These are phyloP conservation scores for Eledona agricola DNA, from an alignment of 2,888 invertebrate species.

Conservation along the genomic window DNA sequence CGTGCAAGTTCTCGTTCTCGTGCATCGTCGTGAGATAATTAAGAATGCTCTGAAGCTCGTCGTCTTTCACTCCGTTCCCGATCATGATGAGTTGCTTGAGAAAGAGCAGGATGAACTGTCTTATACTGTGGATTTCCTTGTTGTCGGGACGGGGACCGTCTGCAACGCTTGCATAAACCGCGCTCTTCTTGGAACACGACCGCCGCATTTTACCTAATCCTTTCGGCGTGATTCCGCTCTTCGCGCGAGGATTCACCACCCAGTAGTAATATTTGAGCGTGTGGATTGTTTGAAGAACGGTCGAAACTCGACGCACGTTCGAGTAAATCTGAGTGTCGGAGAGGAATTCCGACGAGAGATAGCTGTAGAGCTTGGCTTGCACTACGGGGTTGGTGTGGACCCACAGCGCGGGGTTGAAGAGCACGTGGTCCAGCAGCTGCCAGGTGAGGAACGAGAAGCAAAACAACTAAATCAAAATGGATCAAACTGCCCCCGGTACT, in stretches of 20 bases:
- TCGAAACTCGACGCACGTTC: conserved; percentile 94
- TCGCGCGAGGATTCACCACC: conserved; percentile 94
- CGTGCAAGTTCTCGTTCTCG: conserved; percentile 99
- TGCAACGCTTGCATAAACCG: no score
- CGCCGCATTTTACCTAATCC: conserved; percentile 78
- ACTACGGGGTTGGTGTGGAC: conserved; percentile 97
- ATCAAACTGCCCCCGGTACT: conserved; percentile 66
- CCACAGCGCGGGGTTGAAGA: conserved; percentile 99
- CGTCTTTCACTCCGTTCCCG: conserved; percentile 96
- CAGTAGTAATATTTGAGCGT: conserved; percentile 99
- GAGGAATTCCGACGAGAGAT: conserved; percentile 98
- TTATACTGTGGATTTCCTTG: conserved; percentile 92
- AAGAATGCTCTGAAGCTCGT: conserved; percentile 97
- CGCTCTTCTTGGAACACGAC: not conserved
- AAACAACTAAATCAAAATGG: conserved; percentile 82
- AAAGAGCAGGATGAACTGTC: conserved; percentile 94
- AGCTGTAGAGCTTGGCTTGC: conserved; percentile 94
- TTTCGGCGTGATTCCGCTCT: conserved; percentile 95
- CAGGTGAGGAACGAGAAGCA: conserved; percentile 90
- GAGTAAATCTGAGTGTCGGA: conserved; percentile 97
- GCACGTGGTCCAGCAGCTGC: conserved; percentile 98
- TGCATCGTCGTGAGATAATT: conserved; percentile 98
- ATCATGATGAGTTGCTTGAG: conserved; percentile 96
- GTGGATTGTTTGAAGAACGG: conserved; percentile 97
- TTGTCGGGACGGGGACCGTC: conserved; percentile 94